Base-by-base conservation (phyloP, 2,113 vertebrate genomes). In the Halcyon senegalensis region DNA sequence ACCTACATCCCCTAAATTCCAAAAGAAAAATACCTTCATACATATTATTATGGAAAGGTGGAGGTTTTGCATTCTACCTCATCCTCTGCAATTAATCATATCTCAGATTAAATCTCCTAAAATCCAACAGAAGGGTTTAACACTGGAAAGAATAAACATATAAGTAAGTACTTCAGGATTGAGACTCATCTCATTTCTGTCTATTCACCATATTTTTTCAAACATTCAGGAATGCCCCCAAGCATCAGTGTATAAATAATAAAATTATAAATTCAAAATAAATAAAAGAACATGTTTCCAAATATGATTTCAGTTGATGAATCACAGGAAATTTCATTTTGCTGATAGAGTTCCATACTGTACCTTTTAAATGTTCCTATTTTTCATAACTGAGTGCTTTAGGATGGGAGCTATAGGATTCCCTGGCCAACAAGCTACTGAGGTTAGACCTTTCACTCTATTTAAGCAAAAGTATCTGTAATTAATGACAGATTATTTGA, bases 171-270 rank as follows among this genome's bases (percentile, higher is more conserved):
- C 33, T 82, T 87, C 70, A 83, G 20, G 16, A 68, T 4, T 59
- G 39, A 63, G 13, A 67, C 9, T 4, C 2, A 69, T 16, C 7
- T 76, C 10, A 12, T 33, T 60, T 15, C 17, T 67, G 14, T 21
- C 11, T 10, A 13, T 20, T 39, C 13, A 63, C 5, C 23, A 3
- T 28, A 51, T 58, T 70, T 89, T 86, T 85, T 69, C 27, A 62
- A 64, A 62, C 3, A 79, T 23, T 5, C 18, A 62, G 4, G 16
- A 76, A 23, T 55, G 10, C 3, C 5, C 0, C 0, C 20, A n/a
- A 56, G 25, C 30, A 41, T 30, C 16, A 73, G 14, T 6, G 5
- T 55, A 55, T 43, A 91, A 91, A 80, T 59, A 93, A 50, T 15
- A 70, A 87, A 86, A 41, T 27, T 0, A 44, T 20, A 58, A 67